phyloP scores from a whole-genome alignment of 2,113 vertebrate genomes.

The Martes martes region DNA sequence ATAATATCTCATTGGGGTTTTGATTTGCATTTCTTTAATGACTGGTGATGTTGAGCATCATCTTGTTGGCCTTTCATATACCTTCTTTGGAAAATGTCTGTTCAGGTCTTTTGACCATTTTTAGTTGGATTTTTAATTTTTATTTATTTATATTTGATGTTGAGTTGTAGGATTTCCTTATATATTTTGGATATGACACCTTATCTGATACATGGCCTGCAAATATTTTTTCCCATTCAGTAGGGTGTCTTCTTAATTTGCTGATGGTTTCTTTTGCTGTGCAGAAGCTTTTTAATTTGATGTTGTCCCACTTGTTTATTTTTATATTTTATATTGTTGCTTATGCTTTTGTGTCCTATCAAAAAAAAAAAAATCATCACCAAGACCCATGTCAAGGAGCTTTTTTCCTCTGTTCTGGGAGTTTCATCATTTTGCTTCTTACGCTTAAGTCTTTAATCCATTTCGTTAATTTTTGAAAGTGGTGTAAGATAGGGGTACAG shows the following conservation, averaged over 20 bases:
- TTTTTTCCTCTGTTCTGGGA: not conserved
- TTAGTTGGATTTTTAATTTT: not conserved
- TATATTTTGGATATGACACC: not conserved
- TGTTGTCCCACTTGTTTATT: not conserved
- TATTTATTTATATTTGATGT: not conserved
- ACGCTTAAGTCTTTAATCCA: not conserved
- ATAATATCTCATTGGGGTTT: not conserved
- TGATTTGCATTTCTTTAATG: not conserved
- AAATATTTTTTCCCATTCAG: not conserved
- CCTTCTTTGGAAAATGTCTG: not conserved
- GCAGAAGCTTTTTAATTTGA: not conserved
- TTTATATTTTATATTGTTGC: not conserved
- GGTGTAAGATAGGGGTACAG: not conserved
- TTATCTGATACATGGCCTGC: not conserved
- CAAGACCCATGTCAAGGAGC: not conserved
- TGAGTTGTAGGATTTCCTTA: not conserved
- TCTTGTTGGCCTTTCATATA: not conserved
- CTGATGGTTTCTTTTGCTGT: not conserved
- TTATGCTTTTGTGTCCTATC: not conserved
- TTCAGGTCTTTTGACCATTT: not conserved
- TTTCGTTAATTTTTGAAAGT: not conserved
- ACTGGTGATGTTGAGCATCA: not conserved
- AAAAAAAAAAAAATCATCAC: not conserved
- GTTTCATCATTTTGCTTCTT: not conserved
- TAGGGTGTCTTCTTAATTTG: not conserved